Conservation (phyloP, 2,888 invertebrate species). For the Acleris emargana region DNA sequence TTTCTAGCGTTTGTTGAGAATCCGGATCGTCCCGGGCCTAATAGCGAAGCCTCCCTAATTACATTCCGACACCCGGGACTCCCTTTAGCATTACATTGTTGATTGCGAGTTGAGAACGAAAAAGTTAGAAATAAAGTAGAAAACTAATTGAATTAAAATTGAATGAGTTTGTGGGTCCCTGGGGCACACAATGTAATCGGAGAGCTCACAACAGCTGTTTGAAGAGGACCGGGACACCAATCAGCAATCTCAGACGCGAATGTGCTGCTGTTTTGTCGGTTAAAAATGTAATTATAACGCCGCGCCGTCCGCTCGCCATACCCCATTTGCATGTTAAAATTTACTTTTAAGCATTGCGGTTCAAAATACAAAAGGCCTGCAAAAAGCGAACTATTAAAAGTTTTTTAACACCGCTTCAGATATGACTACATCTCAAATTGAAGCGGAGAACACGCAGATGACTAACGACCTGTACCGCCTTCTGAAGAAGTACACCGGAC, state of each 20-base stretch:
- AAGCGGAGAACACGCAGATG: slow-evolving; percentile 96
- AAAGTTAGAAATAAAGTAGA: slow-evolving; percentile 27
- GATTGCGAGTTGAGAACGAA: slow-evolving; percentile 22
- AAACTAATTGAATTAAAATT: slow-evolving; percentile 35
- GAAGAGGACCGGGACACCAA: slow-evolving; percentile 15
- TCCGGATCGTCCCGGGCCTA: slow-evolving; percentile 41
- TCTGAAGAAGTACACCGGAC: slow-evolving; percentile 95
- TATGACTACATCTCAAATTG: slow-evolving; percentile 96
- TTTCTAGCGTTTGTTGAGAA: slow-evolving; percentile 37
- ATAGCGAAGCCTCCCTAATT: slow-evolving; percentile 46
- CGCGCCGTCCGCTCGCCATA: slow-evolving; percentile 4
- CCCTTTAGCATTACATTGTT: slow-evolving; percentile 29
- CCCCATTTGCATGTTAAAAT: slow-evolving; percentile 8
- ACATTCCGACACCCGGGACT: slow-evolving; percentile 44
- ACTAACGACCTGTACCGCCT: slow-evolving; percentile 96
- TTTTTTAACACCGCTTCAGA: slow-evolving; percentile 82
- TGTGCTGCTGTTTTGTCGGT: neutral
- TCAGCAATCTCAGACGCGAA: slow-evolving; percentile 1
- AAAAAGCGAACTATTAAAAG: neutral
- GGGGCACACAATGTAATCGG: slow-evolving; percentile 26
- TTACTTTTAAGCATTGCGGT: neutral
- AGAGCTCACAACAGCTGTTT: slow-evolving; percentile 27
- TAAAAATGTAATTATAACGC: slow-evolving; percentile 11
- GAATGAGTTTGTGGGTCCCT: slow-evolving; percentile 26
- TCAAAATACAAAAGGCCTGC: neutral